Base-by-base conservation (phyloP, 2,888 invertebrate genomes). In the Lochmaea crataegi region DNA sequence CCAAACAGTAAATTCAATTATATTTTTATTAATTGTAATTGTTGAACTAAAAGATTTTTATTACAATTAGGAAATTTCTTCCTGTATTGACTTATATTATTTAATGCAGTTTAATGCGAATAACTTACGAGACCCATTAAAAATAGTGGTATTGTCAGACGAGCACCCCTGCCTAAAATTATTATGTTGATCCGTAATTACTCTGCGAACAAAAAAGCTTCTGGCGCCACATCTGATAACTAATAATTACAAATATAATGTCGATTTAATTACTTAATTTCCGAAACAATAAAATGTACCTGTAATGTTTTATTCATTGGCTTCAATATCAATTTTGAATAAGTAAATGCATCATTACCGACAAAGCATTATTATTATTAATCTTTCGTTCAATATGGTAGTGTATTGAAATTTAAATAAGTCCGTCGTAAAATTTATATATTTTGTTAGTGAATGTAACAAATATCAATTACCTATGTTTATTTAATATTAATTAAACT, bases 301-400 rank as follows among this genome's bases (percentile, higher is more conserved):
- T 14, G 14, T 6, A 18, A 60, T 60, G 58, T 60, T 38, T 60
- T 60, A 60, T 60, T 60, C 58, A 60, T 60, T 60, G 14, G 14
- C 11, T 45, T 4, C 14, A 45, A 45, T 12, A 45, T 12, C 10
- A 14, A 45, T 12, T 6, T 45, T 45, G 45, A 45, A 45, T 45
- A 45, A 45, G 45, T 45, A 56, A 56, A 56, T 56, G n/a, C 16
- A 56, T 56, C 1, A 16, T 18, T 18, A 56, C n/a, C 56, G 16
- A 16, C 14, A 56, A 56, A 56, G 10, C 18, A 2, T 56, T 56
- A 10, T 56, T 56, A 18, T 18, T 56, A 10, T 56, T 12, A 18
- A 9, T 45, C 12, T 45, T 45, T 10, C 11, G 45, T 45, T 45
- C 14, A 45, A 45, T 45, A 45, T 12, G 45, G 45, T 45, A 14